Base-by-base conservation (phyloP, 2,888 invertebrate genomes). In the Bruchidius siliquastri region DNA sequence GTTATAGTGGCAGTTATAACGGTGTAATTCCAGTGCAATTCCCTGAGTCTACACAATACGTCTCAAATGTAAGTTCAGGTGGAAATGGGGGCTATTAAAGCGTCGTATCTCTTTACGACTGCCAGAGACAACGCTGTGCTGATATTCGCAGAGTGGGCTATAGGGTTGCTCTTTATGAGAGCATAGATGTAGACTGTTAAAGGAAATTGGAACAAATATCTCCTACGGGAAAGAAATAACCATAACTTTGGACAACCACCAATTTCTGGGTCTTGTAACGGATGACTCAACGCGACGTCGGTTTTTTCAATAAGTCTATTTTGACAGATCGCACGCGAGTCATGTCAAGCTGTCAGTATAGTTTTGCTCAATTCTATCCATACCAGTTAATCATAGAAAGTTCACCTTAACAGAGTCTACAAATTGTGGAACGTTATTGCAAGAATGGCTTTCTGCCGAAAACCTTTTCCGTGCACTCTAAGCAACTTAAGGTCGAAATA, bases 81-180 rank as follows among this genome's bases (percentile, higher is more conserved):
- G 83, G 83, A 83, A 83, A 83, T 78, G 79, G 81, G 81, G 80
- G 79, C 83, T 81, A 84, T 84, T 83, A 84, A 84, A 83, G 74
- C 71, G 82, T 81, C 79, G 80, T 84, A 83, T 83, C 83, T 81
- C 79, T 84, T 84, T 84, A 83, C 81, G 84, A 82, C 80, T 75
- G 77, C 76, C 76, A 78, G 77, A 79, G 49, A 49, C 49, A 49
- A 18, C 49, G 49, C 49, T 49, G 49, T 13, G 49, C 49, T 13
- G 76, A 77, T 76, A 74, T 71, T 76, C 72, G 73, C 75, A 69
- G 75, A 72, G 72, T 70, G 70, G 68, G 67, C 70, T 74, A 74
- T 77, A 71, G 71, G 68, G 72, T 68, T 68, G 72, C 67, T 49
- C 49, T 49, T 49, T 49, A 49, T 49, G 49, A 49, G 10, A 18